These are phyloP conservation scores for Typhlichthys eigenmanni DNA, from an alignment of 2,797 vertebrate species.

Conservation along the genomic window DNA sequence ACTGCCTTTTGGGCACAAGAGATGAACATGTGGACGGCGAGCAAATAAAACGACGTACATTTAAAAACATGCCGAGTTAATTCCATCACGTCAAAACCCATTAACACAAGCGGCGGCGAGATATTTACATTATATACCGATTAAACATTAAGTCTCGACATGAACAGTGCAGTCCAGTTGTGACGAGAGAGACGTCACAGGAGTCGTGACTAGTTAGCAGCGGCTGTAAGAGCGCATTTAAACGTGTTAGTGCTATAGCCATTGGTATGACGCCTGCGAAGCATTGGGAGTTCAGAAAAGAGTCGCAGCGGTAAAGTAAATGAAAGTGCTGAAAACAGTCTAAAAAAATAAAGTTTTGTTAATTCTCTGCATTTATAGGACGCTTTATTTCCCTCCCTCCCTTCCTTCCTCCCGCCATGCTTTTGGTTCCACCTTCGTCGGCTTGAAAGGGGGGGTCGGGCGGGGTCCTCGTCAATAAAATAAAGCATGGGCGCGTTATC, in stretches of 20 bases:
- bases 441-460: conserved; percentile 64
- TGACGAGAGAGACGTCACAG: conserved; percentile 51
- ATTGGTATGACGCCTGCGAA: conserved; percentile 55
- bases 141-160: conserved; percentile 57
- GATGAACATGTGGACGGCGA: conserved; percentile 17
- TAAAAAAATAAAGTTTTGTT: conserved; percentile 87
- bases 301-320: conserved; percentile 49
- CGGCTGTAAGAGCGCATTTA: conserved; percentile 62
- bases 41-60: conserved; percentile 33
- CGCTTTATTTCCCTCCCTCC: conserved; percentile 40
- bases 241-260: conserved; percentile 55
- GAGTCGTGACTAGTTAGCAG: conserved; percentile 63
- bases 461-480: conserved; percentile 64
- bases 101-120: conserved; percentile 63
- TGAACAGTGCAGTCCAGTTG: conserved; percentile 59
- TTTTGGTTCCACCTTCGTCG: conserved; percentile 75
- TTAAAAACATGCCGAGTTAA: conserved; percentile 48
- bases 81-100: conserved; percentile 48
- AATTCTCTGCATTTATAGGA: conserved; percentile 78
- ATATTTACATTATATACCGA: conserved; percentile 75
- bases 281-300: conserved; percentile 51
- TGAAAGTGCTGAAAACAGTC: conserved; percentile 61
- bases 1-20: conserved; percentile 24
- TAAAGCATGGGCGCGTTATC: conserved; percentile 76
- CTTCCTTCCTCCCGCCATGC: conserved; percentile 47